Percentiles rank a stretch among this genome's conserved stretches.
phyloP scores from a whole-genome alignment of 2,888 invertebrate species.

The Drosophila kambysellisi region DNA sequence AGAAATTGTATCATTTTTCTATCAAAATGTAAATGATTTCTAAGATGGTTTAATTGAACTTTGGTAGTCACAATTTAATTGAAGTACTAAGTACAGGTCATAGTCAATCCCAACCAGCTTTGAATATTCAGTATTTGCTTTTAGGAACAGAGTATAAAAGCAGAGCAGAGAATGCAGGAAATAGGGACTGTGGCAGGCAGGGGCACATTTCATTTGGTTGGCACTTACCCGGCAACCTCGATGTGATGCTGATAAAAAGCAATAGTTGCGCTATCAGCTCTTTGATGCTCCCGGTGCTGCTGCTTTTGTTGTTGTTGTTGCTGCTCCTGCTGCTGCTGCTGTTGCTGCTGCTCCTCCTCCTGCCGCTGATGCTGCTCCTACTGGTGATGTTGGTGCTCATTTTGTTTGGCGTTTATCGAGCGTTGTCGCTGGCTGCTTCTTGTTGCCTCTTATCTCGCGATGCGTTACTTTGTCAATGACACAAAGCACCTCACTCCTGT shows the following conservation, averaged over 20 bases:
- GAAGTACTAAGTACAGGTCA: too few relatives aligned
- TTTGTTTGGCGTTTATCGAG: slow-evolving; percentile 59
- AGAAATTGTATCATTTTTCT: neutral
- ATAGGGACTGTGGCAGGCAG: slow-evolving; percentile 32
- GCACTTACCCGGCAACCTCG: slow-evolving; percentile 81
- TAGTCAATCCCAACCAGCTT: neutral
- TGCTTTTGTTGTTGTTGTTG: slow-evolving; percentile 21
- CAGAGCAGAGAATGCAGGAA: slow-evolving; percentile 23
- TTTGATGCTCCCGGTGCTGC: slow-evolving; percentile 40
- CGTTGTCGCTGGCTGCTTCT: slow-evolving; percentile 30
- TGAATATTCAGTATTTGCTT: neutral
- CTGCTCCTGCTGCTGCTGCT: slow-evolving; percentile 28
- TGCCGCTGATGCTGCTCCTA: slow-evolving; percentile 18
- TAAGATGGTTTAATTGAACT: neutral
- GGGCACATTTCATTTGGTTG: slow-evolving; percentile 39
- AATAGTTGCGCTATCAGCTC: slow-evolving; percentile 69
- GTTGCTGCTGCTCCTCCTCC: slow-evolving; percentile 7
- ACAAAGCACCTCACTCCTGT: slow-evolving; percentile 31
- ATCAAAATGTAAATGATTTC: neutral
- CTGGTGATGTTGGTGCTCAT: slow-evolving; percentile 46
- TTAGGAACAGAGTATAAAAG: slow-evolving; percentile 2
- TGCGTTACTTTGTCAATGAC: slow-evolving; percentile 61
- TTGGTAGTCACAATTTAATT: too few relatives aligned
- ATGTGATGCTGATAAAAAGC: slow-evolving; percentile 79
- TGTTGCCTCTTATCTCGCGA: slow-evolving; percentile 50